These are phyloP conservation scores for Lophura nycthemera DNA, from an alignment of 2,113 vertebrate species.

Conservation along the genomic window DNA sequence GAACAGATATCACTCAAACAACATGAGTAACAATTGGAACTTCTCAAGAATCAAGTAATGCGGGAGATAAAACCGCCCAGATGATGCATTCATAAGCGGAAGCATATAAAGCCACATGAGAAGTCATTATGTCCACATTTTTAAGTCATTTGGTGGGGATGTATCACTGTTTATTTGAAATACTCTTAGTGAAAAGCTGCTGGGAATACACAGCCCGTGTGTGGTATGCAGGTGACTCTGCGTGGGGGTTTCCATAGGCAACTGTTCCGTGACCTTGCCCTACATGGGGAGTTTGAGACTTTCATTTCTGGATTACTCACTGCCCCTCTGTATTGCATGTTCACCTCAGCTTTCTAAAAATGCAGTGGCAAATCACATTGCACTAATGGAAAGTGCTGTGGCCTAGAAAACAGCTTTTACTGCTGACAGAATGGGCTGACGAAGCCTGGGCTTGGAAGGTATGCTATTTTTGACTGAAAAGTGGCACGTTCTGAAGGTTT, in stretches of 20 bases:
- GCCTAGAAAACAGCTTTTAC: constrained; percentile 65
- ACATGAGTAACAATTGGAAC: constrained; percentile 14
- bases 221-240: neutral
- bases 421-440: constrained; percentile 64
- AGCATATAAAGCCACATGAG: neutral
- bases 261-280: constrained; percentile 45
- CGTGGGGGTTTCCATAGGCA: neutral
- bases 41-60: constrained; percentile 45
- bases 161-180: constrained; percentile 9
- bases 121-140: neutral
- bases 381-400: constrained; percentile 46
- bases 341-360: constrained; percentile 59
- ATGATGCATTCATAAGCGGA: neutral
- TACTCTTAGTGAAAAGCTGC: neutral
- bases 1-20: constrained; percentile 15
- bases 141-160: neutral
- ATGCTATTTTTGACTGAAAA: constrained; percentile 65
- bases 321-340: neutral
- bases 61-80: constrained; percentile 2
- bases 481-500: constrained; percentile 56
- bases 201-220: neutral
- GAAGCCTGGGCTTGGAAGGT: constrained; percentile 43
- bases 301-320: neutral
- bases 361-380: constrained; percentile 56
- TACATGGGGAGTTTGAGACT: constrained; percentile 13